These are phyloP conservation scores for Drosophila percnosoma DNA, from an alignment of 2,888 invertebrate species.

Conservation along the genomic window DNA sequence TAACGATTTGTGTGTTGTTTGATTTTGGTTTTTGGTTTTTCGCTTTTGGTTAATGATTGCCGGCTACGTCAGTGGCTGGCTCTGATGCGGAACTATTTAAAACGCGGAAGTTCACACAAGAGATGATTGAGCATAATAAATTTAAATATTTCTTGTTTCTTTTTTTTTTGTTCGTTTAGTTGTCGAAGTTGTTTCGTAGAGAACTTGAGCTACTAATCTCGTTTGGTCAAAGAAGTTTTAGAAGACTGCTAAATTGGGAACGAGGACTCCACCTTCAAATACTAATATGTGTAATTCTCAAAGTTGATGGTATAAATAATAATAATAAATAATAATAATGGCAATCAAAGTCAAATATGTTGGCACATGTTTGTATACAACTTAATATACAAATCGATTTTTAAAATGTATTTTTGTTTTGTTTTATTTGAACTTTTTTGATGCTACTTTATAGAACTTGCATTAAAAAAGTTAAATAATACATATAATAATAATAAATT, in stretches of 20 bases:
- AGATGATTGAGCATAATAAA: slow-evolving; percentile 53
- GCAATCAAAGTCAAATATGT: neutral
- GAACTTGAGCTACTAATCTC: slow-evolving; percentile 75
- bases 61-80: slow-evolving; percentile 62
- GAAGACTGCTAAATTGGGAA: slow-evolving; percentile 29
- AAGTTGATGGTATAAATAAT: neutral
- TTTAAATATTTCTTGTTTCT: slow-evolving; percentile 31
- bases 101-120: slow-evolving; percentile 64
- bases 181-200: slow-evolving; percentile 16
- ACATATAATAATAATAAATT: neutral
- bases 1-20: neutral
- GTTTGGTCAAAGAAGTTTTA: slow-evolving; percentile 38
- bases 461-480: neutral
- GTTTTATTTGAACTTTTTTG: neutral
- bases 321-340: neutral
- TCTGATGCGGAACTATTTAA: slow-evolving; percentile 67
- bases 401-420: neutral
- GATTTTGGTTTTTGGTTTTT: slow-evolving; percentile 10
- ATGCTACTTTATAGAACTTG: neutral
- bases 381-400: neutral
- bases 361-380: neutral
- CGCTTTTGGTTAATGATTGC: slow-evolving; percentile 26
- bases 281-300: neutral
- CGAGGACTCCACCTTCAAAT: slow-evolving; percentile 13
- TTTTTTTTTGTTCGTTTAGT: slow-evolving; percentile 19